Conservation (phyloP, 2,797 vertebrate species). For the Cyprinella venusta region DNA sequence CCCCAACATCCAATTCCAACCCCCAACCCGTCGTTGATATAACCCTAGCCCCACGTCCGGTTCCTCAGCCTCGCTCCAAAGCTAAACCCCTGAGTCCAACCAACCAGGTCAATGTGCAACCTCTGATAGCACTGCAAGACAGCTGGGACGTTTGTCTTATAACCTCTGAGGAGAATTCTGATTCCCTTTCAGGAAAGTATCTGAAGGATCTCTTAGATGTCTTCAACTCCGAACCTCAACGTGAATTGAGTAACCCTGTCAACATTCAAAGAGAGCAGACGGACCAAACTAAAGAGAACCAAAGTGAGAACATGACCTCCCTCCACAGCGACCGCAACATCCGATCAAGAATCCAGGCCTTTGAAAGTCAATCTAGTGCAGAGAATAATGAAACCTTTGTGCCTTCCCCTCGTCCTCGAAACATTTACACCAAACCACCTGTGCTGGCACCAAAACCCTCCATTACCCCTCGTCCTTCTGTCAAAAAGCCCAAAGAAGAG, state of each 20-base stretch:
- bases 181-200: conserved; percentile 60
- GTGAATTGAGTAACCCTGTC: conserved; percentile 30
- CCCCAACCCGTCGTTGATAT: conserved; percentile 61
- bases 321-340: conserved; percentile 82
- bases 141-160: conserved; percentile 34
- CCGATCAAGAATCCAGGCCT: conserved; percentile 87
- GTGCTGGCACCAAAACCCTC: conserved; percentile 82
- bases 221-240: conserved; percentile 59
- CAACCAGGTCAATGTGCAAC: conserved; percentile 71
- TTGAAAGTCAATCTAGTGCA: conserved; percentile 81
- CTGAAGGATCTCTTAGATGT: conserved; percentile 72
- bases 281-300: conserved; percentile 48
- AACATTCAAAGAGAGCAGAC: conserved; percentile 48
- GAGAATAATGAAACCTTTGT: conserved; percentile 65
- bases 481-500: conserved; percentile 74
- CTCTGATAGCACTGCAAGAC: conserved; percentile 66
- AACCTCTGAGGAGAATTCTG: conserved; percentile 21
- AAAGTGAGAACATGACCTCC: conserved; percentile 79
- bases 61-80: conserved; percentile 90
- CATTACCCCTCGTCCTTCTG: conserved; percentile 75
- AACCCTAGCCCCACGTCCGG: conserved; percentile 73
- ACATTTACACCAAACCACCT: conserved; percentile 73
- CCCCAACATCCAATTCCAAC: neutral
- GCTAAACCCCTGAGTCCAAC: conserved; percentile 61
- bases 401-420: conserved; percentile 81